Evolutionary conservation across 2,113 vertebrate species (phyloP), one percentile per base, ranked within the genome.

Genomic region (Hymenochirus boettgeri): DNA sequence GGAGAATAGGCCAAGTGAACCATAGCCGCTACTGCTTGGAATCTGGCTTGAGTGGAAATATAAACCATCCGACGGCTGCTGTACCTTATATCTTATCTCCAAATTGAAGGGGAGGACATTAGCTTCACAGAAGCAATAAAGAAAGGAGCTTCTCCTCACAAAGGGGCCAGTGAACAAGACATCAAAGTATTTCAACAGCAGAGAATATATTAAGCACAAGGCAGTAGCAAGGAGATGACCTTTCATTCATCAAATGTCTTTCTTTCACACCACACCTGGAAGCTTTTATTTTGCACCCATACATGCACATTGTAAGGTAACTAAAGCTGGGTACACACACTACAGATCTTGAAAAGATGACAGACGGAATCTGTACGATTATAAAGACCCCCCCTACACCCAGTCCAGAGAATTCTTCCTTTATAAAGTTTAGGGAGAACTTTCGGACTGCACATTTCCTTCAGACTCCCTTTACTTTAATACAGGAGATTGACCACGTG

Each of bases 151-250:
- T 11, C 17, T 42, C 17, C 5, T 6, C 39, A 42, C 39, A 42
- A 42, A 42, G 39, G 39, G 39, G 15, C 17, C n/a, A 42, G 39
- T 15, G 39, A 42, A 17, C 39, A 42, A 6, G 39, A 42, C 39
- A 42, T 42, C 39, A 42, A 42, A 42, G 39, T 42, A n/a, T 42
- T 42, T 42, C 39, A 42, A 42, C 39, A 42, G 39, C 39, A 42
- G 13, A 42, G 39, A 42, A 42, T 42, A 42, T 42, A 42, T 42
- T 42, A 42, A 42, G 15, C 13, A 15, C 39, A 42, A 42, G 9
- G 4, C 33, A 35, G 33, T 12, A 13, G 10, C 15, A 35, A 35
- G 17, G 39, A 42, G 15, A 42, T 42, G 3, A 42, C 39, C 15
- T n/a, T 42, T 42, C 39, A 42, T n/a, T 42, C 6, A 13, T 42